Evolutionary conservation across 1,140 invertebrate genomes (phyloP), one percentile per base, ranked within the genome.

Genomic region (Nephotettix cincticeps): DNA sequence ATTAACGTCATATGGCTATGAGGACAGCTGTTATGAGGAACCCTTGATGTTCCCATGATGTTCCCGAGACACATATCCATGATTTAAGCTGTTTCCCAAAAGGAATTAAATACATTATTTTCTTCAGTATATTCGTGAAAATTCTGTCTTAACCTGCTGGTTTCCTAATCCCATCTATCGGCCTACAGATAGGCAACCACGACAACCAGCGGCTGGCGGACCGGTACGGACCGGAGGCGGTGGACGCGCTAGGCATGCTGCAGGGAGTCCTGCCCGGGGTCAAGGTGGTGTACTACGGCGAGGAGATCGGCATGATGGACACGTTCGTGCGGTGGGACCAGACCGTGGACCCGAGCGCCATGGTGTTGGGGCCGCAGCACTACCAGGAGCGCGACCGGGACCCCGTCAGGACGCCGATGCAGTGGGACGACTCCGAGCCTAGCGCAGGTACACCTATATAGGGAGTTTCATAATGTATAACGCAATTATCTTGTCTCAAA

Each of bases 281-380:
- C 9, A 83, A 87, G 0, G 85, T 93, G 0, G 88, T 87, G 65
- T 94, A 94, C 77, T 89, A 93, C 80, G 93, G 90, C 1, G 90
- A 92, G 77, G 91, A 93, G 76, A 86, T 92, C 67, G 92, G 88
- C 1, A 92, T 94, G 89, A 81, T 84, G 2, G 86, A 93, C 82
- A 83, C 84, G 0, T 80, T 76, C 63, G 80, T 90, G 0, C 82
- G 80, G 61, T 87, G 83, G 81, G 82, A 84, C 69, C 82, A 86
- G 73, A 84, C 84, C 0, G 70, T 83, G 0, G 85, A 86, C 74
- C 85, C 86, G 0, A 77, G 78, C 0, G 75, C 68, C 0, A 36
- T 72, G 19, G 43, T 71, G n/a, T 67, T 71, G 84, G 84, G 30
- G 27, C 82, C 83, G 4, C 79, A 85, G 17, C 80, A 83, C 45